Conservation (phyloP, 1,140 invertebrate species). For the Pseudoatta argentina region DNA sequence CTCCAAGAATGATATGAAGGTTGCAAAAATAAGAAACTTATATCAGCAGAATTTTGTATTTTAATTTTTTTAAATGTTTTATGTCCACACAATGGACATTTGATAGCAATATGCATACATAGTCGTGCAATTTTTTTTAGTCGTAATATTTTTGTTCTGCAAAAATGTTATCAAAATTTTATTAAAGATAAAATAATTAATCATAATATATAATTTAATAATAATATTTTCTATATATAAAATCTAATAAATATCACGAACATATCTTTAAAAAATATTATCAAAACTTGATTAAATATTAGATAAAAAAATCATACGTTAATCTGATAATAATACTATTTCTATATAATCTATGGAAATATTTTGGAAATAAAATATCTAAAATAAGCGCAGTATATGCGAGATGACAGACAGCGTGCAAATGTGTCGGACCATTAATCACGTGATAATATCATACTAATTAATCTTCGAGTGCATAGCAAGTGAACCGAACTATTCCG, state of each 20-base stretch:
- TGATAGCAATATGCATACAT: not conserved
- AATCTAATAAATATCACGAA: not conserved
- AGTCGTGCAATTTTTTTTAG: not conserved
- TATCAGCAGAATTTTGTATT: constrained; percentile 20
- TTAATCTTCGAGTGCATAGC: not conserved
- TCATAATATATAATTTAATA: not conserved
- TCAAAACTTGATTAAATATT: not conserved
- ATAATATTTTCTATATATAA: not conserved
- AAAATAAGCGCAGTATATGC: not conserved
- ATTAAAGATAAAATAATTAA: constrained; percentile 1
- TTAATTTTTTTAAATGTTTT: not conserved
- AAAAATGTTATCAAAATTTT: not conserved
- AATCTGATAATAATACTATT: not conserved
- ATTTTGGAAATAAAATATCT: not conserved
- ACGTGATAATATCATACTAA: constrained; percentile 21
- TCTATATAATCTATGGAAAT: constrained; percentile 1
- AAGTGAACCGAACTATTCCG: constrained; percentile 22
- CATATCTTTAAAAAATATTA: not conserved
- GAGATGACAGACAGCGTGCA: not conserved
- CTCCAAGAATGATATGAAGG: constrained; percentile 62
- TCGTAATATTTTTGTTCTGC: not conserved
- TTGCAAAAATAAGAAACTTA: constrained; percentile 41
- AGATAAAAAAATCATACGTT: not conserved
- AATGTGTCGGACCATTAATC: constrained; percentile 8
- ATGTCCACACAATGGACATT: not conserved